These are phyloP conservation scores for Amazona vittata DNA, from an alignment of 2,113 vertebrate genomes.

Conservation along the genomic window DNA sequence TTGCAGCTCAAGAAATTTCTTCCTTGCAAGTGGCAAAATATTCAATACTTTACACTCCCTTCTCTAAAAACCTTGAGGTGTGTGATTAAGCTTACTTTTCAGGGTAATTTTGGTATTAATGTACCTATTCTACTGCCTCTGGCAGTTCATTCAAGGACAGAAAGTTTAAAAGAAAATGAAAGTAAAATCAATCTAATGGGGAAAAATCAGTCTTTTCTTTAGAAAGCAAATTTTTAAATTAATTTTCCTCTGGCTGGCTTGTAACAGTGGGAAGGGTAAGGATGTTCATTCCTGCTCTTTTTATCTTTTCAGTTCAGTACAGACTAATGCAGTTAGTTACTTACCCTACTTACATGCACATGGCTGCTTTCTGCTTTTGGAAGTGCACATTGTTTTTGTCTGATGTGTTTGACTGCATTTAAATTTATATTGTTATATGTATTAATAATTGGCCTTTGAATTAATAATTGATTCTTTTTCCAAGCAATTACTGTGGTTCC, in stretches of 20 bases:
- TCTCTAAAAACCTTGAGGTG: background rate
- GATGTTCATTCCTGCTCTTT: background rate
- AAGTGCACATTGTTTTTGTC: background rate
- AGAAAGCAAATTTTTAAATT: background rate
- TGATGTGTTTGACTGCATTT: background rate
- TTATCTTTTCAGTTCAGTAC: background rate
- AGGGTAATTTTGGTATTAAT: constrained; percentile 20
- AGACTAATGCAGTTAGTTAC: background rate
- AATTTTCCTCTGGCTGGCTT: background rate
- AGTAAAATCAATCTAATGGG: background rate
- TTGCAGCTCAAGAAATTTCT: background rate
- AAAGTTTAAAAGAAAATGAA: background rate
- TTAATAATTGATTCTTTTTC: background rate
- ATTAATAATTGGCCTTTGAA: background rate
- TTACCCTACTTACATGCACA: background rate
- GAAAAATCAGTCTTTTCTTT: background rate
- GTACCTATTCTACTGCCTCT: background rate
- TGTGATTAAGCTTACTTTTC: constrained; percentile 17
- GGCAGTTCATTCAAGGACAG: background rate
- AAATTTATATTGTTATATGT: background rate
- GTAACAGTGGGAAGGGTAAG: background rate
- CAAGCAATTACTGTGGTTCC: background rate
- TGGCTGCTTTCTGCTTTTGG: fast-evolving
- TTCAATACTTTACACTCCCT: background rate
- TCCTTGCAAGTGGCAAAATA: background rate